Evolutionary conservation across 2,113 vertebrate genomes (phyloP).

Genomic region (Sialia sialis): DNA sequence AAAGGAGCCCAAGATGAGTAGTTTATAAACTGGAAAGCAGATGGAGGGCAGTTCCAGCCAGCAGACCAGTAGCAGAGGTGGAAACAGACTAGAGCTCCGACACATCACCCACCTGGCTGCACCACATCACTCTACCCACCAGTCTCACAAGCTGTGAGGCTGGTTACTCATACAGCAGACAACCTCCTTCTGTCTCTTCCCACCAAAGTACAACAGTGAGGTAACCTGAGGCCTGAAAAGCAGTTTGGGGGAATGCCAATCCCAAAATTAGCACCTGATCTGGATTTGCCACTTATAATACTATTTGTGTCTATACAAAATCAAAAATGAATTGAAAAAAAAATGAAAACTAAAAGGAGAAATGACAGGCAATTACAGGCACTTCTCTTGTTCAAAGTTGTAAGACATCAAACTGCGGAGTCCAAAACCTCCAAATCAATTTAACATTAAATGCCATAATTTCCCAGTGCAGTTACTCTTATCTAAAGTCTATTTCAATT

Average conservation of each 20-base stretch:
- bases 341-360: not conserved
- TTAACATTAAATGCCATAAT: not conserved
- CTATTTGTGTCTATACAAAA: not conserved
- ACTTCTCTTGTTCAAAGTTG: not conserved
- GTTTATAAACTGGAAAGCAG: not conserved
- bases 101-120: not conserved
- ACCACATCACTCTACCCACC: not conserved
- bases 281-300: not conserved
- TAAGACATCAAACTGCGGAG: not conserved
- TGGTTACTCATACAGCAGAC: not conserved
- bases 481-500: not conserved
- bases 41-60: not conserved
- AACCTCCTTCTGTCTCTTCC: not conserved
- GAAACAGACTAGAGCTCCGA: not conserved
- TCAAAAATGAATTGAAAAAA: not conserved
- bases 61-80: not conserved
- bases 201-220: not conserved
- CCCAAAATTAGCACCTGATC: not conserved
- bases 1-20: not conserved
- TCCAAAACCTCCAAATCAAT: not conserved
- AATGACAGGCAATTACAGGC: not conserved
- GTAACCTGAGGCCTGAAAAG: not conserved
- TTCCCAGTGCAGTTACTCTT: not conserved
- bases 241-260: not conserved
- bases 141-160: not conserved